Base-by-base conservation (phyloP, 1,140 invertebrate genomes). In the Sminthurinus signatus region DNA sequence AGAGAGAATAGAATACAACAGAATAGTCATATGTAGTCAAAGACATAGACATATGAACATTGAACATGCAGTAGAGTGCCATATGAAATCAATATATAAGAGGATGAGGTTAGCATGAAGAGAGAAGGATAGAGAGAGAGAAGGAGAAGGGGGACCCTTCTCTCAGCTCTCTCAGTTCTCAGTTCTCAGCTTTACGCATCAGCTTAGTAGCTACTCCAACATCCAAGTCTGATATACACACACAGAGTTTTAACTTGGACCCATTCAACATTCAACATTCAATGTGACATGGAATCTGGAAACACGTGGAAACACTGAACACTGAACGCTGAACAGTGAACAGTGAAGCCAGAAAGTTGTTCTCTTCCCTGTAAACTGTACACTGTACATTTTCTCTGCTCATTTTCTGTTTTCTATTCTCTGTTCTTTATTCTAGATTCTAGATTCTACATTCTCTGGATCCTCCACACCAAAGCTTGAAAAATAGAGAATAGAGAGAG, bases 11-110 rank as follows among this genome's bases (percentile, higher is more conserved):
- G 39, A n/a, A 42, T n/a, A n/a, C n/a, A n/a, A n/a, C n/a, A n/a
- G n/a, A n/a, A n/a, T n/a, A n/a, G n/a, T n/a, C n/a, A n/a, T n/a
- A n/a, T n/a, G n/a, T 42, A 42, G 39, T 12, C 10, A 42, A n/a
- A 42, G 39, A 42, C 39, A 42, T n/a, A 42, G 10, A 42, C 39
- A 42, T n/a, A 42, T 12, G 39, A 42, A n/a, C 10, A 42, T 42
- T 10, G 39, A 42, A n/a, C 10, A n/a, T 12, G 10, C 39, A 23
- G 46, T 10, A 48, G 8, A 48, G 46, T 15, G 46, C 46, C 46
- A 23, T 23, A 48, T 48, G 46, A 48, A 48, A 48, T 48, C 46
- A 48, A 48, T 48, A 48, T 48, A 48, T 42, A 42, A 48, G 46
- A 48, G 46, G 46, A 42, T 42, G 39, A n/a, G 39, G 39, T 10